These are phyloP conservation scores for Drosophila sproati DNA, from an alignment of 1,140 invertebrate species.

Conservation along the genomic window DNA sequence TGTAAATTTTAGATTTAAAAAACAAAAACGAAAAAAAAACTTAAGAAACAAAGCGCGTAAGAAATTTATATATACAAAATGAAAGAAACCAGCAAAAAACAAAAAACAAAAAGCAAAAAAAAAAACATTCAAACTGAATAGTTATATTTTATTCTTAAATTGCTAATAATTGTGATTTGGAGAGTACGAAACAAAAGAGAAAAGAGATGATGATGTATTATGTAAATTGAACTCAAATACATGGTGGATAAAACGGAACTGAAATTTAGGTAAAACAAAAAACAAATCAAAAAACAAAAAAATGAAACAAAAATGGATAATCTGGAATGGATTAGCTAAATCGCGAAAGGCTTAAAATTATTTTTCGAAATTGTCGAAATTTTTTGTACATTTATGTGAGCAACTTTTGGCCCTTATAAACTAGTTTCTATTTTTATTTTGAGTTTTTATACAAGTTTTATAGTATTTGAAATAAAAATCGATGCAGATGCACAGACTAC, in stretches of 20 bases:
- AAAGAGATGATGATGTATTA: constrained; percentile 35
- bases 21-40: too few species aligned
- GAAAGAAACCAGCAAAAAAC: constrained; percentile 37
- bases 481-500: constrained; percentile 15
- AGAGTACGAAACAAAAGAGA: constrained; percentile 66
- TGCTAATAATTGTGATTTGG: constrained; percentile 84
- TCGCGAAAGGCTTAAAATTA: constrained; percentile 68
- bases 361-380: constrained; percentile 73
- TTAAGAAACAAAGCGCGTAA: constrained; percentile 45
- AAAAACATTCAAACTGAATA: constrained; percentile 54
- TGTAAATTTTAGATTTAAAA: constrained; percentile 54
- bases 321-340: constrained; percentile 52
- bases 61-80: constrained; percentile 71
- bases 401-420: constrained; percentile 65
- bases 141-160: constrained; percentile 82
- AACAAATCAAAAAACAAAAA: constrained; percentile 43
- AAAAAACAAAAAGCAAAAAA: constrained; percentile 40
- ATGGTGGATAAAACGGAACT: constrained; percentile 74
- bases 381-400: constrained; percentile 51
- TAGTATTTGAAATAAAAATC: constrained; percentile 15
- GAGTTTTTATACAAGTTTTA: constrained; percentile 53
- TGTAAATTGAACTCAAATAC: constrained; percentile 63
- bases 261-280: constrained; percentile 72
- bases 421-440: constrained; percentile 24
- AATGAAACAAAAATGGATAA: constrained; percentile 51